Conservation (phyloP, 2,797 vertebrate species). For the Percopsis omiscomaycus region DNA sequence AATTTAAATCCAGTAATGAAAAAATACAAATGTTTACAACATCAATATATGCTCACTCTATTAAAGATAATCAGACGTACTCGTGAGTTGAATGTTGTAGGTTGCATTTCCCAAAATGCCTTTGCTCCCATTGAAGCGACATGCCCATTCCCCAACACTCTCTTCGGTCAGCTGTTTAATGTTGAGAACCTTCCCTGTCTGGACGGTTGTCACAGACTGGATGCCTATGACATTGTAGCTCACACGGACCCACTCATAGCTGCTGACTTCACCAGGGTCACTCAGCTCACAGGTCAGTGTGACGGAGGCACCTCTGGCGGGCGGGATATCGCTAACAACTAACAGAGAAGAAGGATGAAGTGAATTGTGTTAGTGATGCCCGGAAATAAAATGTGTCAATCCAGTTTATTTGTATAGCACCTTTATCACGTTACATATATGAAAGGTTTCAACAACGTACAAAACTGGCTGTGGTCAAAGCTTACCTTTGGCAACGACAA, state of each 20-base stretch:
- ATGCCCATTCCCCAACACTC: constrained; percentile 59
- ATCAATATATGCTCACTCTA: too few relatives aligned
- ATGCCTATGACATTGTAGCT: constrained; percentile 53
- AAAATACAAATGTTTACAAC: too few relatives aligned
- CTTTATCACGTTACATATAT: too few relatives aligned
- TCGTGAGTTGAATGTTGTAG: constrained; percentile 48
- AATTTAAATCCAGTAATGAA: too few relatives aligned
- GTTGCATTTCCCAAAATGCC: constrained; percentile 74
- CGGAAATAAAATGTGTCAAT: too few relatives aligned
- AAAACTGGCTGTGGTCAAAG: background rate
- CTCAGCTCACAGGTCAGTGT: constrained; percentile 72
- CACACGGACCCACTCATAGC: constrained; percentile 72
- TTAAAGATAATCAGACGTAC: constrained; percentile 51
- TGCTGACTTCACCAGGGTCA: constrained; percentile 50
- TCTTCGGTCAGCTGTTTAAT: constrained; percentile 36
- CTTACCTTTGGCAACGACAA: constrained; percentile 72
- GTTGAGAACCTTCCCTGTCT: constrained; percentile 39
- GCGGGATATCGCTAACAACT: constrained; percentile 53
- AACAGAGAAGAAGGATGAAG: constrained; percentile 16
- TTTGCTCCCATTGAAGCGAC: constrained; percentile 62
- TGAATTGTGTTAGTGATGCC: background rate
- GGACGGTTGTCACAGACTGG: constrained; percentile 23
- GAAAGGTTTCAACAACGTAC: background rate
- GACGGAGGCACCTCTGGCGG: constrained; percentile 25
- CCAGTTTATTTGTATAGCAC: too few relatives aligned